Percentiles rank a stretch among this genome's conserved stretches.
phyloP scores from a whole-genome alignment of 2,888 invertebrate genomes.

The Timandra comae region DNA sequence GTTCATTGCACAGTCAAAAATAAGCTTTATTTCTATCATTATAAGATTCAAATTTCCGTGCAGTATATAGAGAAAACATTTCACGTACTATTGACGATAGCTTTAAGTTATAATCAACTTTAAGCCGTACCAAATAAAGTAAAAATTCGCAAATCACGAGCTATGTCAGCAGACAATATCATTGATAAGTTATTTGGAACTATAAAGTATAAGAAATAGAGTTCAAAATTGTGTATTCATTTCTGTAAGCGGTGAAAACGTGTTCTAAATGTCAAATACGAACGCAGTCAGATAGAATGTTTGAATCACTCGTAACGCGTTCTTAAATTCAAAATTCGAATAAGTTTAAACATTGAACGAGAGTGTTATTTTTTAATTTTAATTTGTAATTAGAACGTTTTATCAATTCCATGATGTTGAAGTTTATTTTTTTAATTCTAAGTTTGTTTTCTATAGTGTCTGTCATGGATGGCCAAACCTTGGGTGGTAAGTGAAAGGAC shows the following conservation, averaged over 20 bases:
- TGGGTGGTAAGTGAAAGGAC: slow-evolving; percentile 71
- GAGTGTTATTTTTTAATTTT: slow-evolving; percentile 8
- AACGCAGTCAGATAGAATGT: slow-evolving; percentile 34
- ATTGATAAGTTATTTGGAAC: neutral
- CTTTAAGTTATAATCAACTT: no score
- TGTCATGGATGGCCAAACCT: slow-evolving; percentile 55
- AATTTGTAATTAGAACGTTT: slow-evolving; percentile 1
- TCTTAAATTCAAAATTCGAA: slow-evolving; percentile 9
- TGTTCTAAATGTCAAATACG: slow-evolving; percentile 25
- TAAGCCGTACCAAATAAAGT: no score
- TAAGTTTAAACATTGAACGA: no score
- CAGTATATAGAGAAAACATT: no score
- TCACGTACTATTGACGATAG: no score
- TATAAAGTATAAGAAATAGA: neutral
- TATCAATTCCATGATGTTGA: slow-evolving; percentile 4
- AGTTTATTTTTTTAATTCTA: slow-evolving; percentile 34
- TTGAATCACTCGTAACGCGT: slow-evolving; percentile 17
- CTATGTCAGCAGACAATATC: neutral
- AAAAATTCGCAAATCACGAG: no score
- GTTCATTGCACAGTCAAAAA: slow-evolving; percentile 6
- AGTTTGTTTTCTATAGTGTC: slow-evolving; percentile 37
- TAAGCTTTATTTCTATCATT: neutral
- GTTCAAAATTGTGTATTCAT: slow-evolving; percentile 12
- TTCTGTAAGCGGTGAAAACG: slow-evolving; percentile 16
- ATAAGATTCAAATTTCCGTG: slow-evolving; percentile 7